These are phyloP conservation scores for Gallinago paraguaiae DNA, from an alignment of 2,113 vertebrate species.

Conservation along the genomic window DNA sequence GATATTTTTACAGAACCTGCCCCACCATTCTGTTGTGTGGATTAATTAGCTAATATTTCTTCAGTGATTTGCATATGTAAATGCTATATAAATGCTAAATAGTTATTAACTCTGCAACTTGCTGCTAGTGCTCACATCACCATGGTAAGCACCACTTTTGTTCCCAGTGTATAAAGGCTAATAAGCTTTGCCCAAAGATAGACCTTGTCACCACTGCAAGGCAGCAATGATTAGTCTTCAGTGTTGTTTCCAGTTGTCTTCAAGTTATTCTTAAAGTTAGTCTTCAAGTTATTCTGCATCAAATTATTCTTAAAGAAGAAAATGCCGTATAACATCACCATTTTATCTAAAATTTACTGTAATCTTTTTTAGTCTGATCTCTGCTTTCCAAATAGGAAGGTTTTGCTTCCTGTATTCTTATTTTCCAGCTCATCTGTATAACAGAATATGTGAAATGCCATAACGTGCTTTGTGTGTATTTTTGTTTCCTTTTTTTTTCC, in stretches of 20 bases:
- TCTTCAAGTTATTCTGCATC: background rate
- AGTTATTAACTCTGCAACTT: background rate
- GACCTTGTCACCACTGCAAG: background rate
- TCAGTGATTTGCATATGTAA: constrained; percentile 1
- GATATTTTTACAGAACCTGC: background rate
- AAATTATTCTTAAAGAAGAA: constrained; percentile 53
- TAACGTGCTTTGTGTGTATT: background rate
- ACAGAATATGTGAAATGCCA: constrained; percentile 44
- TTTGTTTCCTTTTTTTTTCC: background rate
- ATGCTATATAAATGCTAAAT: constrained; percentile 25
- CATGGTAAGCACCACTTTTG: background rate
- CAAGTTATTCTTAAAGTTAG: background rate
- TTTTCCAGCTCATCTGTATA: constrained; percentile 58
- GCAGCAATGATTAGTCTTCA: constrained; percentile 11
- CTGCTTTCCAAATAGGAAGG: constrained; percentile 11
- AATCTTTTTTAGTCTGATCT: background rate
- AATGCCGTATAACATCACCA: constrained; percentile 8
- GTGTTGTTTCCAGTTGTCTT: constrained; percentile 40
- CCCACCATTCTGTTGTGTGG: background rate
- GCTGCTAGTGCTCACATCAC: background rate
- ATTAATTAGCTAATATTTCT: constrained; percentile 8
- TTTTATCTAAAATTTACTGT: constrained; percentile 53
- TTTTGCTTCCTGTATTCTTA: constrained; percentile 51
- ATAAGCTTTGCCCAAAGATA: background rate
- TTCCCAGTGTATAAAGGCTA: background rate